A percentile compares a stretch with the other conserved stretches of the same genome.
These are phyloP conservation scores for Clamator glandarius DNA, from an alignment of 2,797 vertebrate genomes.

Conservation along the genomic window DNA sequence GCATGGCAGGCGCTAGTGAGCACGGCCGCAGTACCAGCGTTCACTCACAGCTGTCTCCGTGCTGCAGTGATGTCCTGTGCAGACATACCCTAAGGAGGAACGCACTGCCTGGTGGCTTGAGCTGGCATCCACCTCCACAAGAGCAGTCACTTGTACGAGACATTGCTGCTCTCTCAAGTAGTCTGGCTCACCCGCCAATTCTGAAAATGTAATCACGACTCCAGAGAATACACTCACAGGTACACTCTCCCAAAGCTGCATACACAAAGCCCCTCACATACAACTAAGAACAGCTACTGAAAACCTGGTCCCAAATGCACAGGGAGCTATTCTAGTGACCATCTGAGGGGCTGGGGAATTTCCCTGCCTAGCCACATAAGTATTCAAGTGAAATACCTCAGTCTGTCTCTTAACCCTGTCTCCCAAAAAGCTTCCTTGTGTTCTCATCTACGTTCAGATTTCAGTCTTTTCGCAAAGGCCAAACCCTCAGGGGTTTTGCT, in stretches of 20 bases:
- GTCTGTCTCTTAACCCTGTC: not conserved
- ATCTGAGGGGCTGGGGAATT: not conserved
- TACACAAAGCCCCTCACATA: not conserved
- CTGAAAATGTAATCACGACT: not conserved
- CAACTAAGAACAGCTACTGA: not conserved
- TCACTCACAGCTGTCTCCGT: accelerated
- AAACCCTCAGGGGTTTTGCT: not conserved
- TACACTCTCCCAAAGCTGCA: not conserved
- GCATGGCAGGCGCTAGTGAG: not conserved
- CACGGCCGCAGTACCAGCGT: accelerated
- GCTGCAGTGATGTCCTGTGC: not conserved
- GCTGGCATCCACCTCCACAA: not conserved
- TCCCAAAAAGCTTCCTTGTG: not conserved
- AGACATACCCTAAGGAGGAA: not conserved
- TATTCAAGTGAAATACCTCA: not conserved
- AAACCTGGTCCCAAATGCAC: not conserved
- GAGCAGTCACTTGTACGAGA: not conserved
- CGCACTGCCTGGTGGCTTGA: not conserved
- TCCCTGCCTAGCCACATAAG: constrained; percentile 2
- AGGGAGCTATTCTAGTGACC: not conserved
- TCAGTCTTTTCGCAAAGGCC: not conserved
- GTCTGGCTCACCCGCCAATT: not conserved
- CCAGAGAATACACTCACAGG: not conserved
- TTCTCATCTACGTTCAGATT: not conserved
- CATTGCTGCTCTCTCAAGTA: not conserved